Base-by-base conservation (phyloP, 2,113 vertebrate genomes). In the Psettodes erumei region DNA sequence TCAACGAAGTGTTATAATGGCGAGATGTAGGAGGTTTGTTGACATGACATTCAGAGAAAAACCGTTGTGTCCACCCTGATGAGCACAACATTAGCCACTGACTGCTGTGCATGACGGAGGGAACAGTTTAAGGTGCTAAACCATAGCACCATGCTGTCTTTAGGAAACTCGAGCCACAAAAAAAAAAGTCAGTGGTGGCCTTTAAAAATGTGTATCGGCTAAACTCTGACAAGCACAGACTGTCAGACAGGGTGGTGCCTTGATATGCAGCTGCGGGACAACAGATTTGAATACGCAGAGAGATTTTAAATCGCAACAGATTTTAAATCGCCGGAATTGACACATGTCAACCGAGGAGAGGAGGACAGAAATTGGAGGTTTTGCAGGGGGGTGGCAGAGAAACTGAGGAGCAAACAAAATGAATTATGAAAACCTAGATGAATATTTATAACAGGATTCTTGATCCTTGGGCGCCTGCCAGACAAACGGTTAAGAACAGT, bases 401-500 rank as follows among this genome's bases (percentile, higher is more conserved):
- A 81, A 51, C 15, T 75, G 64, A 88, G 75, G 13, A 75, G 85
- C 68, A 87, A 87, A 83, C 64, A 84, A 81, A 87, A 83, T 82
- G 64, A 86, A 91, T 87, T 79, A 88, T 87, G 67, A 88, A 90
- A 90, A 85, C 27, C 47, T 50, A 73, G 85, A 91, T 92, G 25
- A 88, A 88, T 90, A 90, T 92, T 89, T 85, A 90, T 88, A 80
- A 86, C 62, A 59, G 78, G 40, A 81, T 81, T 81, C 80, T 86
- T 90, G 81, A 92, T 90, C 82, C 71, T 83, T 91, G 83, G 81
- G 74, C 30, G 65, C 65, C 83, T 90, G 85, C 87, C 85, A 86
- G 83, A 84, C 64, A 84, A n/a, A 86, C 70, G 61, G 80, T 84
- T 89, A 87, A 90, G 69, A 85, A 86, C 77, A 81, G 77, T 83